Conservation (phyloP, 30 jellyfish, hydroid and myxozoan genomes). For the Aurelia sp. region DNA sequence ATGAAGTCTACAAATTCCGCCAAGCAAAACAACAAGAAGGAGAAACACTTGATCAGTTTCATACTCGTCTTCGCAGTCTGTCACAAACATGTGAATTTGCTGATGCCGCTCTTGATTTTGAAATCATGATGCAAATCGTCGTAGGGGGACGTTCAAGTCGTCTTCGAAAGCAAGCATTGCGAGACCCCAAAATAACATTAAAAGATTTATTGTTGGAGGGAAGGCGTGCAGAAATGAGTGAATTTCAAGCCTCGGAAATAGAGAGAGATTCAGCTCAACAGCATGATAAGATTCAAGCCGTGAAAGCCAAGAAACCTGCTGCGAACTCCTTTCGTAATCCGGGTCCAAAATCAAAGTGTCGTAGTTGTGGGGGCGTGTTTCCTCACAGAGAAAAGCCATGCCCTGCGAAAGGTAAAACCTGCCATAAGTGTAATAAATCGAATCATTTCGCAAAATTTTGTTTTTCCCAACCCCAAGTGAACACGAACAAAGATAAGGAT, state of each 20-base stretch:
- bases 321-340: too few species aligned
- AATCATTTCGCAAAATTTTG: background rate
- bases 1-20: background rate
- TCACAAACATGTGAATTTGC: constrained; percentile 5
- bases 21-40: background rate
- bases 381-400: constrained; percentile 3
- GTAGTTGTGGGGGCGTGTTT: background rate
- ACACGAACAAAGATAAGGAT: too few species aligned
- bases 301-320: background rate
- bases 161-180: background rate
- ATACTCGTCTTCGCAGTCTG: background rate
- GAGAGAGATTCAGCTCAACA: background rate
- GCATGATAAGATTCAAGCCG: background rate
- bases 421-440: background rate
- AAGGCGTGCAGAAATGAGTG: constrained; percentile 2
- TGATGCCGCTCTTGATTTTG: background rate
- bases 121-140: background rate
- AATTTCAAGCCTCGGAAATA: constrained; percentile 4
- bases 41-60: background rate
- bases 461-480: too few species aligned
- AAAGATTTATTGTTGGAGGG: background rate
- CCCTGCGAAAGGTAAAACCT: background rate
- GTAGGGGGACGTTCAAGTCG: background rate
- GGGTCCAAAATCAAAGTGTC: background rate
- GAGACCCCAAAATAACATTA: background rate